Base-by-base conservation (phyloP, 2,797 vertebrate species). In the Muscicapa comitata region DNA sequence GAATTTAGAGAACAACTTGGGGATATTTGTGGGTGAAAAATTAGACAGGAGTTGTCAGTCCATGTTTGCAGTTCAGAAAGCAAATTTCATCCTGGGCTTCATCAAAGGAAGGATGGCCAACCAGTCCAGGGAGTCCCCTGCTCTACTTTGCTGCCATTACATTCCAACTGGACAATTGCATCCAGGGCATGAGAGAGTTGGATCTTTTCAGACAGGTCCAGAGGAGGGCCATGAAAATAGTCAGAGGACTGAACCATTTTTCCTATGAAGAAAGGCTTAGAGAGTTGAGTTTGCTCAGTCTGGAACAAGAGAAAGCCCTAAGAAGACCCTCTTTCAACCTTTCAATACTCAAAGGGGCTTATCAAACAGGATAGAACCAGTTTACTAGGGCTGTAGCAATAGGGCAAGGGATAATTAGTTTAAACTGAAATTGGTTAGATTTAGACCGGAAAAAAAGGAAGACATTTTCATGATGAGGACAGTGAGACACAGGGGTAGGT, bases 261-360 rank as follows among this genome's bases (percentile, higher is more conserved):
- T 45, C 10, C 17, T 15, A 0, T 26, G 38, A 59, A 59, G 33
- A 66, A 53, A 40, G 24, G n/a, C 16, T 33, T 29, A 58, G 53
- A 73, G 11, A 66, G 13, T 18, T 45, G 24, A 3, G 5, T 4
- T 18, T 88, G 33, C 11, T 73, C 11, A 33, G 20, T 47, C 17
- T 59, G 29, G 11, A 50, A 43, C 38, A 58, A 65, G 16, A 38
- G 37, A 29, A 66, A 53, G 10, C 35, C 16, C 45, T 47, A 5
- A 38, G 28, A 38, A 43, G 9, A 72, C 10, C 7, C 20, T 40
- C 20, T 35, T 59, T 58, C 23, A 38, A 9, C 7, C 16, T 54
- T 48, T 42, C 33, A 25, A 0, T 47, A 28, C 4, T 26, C 23
- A 13, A 24, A 54, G 23, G 3, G 12, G 2, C 8, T 55, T 24